A percentile compares a stretch with the other conserved stretches of the same genome.
These are phyloP conservation scores for Lochmaea crataegi DNA, from an alignment of 2,888 invertebrate species.

Conservation along the genomic window DNA sequence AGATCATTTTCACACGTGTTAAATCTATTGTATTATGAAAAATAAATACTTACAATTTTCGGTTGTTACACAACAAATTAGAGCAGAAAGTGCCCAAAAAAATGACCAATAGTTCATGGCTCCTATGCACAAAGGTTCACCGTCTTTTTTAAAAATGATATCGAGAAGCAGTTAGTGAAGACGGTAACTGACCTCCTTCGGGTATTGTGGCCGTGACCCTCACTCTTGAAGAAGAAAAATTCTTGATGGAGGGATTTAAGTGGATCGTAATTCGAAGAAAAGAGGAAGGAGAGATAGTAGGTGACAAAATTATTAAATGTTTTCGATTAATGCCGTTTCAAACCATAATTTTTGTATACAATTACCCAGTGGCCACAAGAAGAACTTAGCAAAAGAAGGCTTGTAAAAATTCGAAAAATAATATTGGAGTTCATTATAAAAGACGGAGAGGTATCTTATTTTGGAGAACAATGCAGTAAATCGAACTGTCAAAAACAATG, in stretches of 20 bases:
- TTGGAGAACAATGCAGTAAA: too few species aligned
- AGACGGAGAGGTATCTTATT: too few species aligned
- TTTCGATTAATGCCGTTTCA: not conserved
- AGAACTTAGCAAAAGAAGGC: too few species aligned
- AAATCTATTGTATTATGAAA: constrained; percentile 5
- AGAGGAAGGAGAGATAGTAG: constrained; percentile 6
- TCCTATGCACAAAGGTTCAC: constrained; percentile 1
- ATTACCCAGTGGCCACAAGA: not conserved
- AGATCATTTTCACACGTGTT: not conserved
- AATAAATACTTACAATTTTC: constrained; percentile 37
- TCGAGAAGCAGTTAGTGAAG: constrained; percentile 32
- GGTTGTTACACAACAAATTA: constrained; percentile 23
- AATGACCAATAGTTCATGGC: constrained; percentile 30
- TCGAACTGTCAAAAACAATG: too few species aligned
- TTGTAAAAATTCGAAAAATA: too few species aligned
- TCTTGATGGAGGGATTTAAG: constrained; percentile 38
- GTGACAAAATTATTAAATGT: not conserved
- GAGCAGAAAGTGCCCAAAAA: constrained; percentile 21
- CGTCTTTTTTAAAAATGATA: constrained; percentile 1
- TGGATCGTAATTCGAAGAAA: constrained; percentile 30
- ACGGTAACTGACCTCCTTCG: constrained; percentile 40
- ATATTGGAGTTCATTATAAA: too few species aligned
- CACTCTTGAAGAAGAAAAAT: constrained; percentile 33
- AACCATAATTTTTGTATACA: not conserved
- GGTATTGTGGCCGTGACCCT: constrained; percentile 41